phyloP scores from a whole-genome alignment of 2,113 vertebrate species.

The Gymnobelideus leadbeateri region DNA sequence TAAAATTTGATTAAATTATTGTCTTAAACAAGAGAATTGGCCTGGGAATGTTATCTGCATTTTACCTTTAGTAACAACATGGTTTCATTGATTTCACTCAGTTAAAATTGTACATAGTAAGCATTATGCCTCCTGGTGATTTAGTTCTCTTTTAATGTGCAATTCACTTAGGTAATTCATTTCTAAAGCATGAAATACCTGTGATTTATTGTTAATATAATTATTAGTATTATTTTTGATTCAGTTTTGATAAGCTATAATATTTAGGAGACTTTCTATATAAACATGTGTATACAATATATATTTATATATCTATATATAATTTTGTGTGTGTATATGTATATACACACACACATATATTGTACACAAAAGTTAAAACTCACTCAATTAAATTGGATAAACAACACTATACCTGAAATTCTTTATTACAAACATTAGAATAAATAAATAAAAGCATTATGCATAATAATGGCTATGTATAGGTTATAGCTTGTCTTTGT shows the following conservation, averaged over 20 bases:
- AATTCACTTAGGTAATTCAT: constrained; percentile 7
- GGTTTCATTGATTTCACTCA: not conserved
- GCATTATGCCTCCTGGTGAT: not conserved
- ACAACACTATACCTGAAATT: not conserved
- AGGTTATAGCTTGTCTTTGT: constrained; percentile 47
- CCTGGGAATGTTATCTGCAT: not conserved
- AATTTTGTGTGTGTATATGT: not conserved
- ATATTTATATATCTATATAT: not conserved
- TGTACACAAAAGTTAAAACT: not conserved
- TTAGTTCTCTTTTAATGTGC: not conserved
- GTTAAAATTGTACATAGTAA: not conserved
- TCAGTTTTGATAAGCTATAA: not conserved
- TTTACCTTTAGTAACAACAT: not conserved
- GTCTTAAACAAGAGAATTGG: not conserved
- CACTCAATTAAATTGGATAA: constrained; percentile 22
- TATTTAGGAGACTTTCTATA: not conserved
- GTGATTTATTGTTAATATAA: not conserved
- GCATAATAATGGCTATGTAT: constrained; percentile 22
- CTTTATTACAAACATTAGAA: constrained; percentile 56
- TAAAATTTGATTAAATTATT: not conserved
- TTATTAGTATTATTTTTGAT: not conserved
- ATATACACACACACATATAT: not conserved
- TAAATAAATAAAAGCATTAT: constrained; percentile 60
- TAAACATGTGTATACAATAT: not conserved
- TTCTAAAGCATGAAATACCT: not conserved